Base-by-base conservation (phyloP, 1,140 invertebrate species). In the Aphelenchoides besseyi region DNA sequence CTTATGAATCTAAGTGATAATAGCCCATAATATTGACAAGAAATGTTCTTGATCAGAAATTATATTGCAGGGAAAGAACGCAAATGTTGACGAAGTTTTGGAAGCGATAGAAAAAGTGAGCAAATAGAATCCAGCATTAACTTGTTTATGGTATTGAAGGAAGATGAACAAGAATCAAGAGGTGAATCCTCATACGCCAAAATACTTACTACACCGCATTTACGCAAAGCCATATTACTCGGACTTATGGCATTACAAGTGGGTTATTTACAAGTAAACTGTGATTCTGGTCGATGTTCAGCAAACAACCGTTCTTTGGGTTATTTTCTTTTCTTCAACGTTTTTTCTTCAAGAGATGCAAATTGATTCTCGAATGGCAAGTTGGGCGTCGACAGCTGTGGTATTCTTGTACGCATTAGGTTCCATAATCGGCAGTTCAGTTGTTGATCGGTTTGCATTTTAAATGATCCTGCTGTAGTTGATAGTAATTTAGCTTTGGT, bases 331-430 rank as follows among this genome's bases (percentile, higher is more conserved):
- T 23, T 23, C 16, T 12, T 59, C 55, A 33, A 59, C 32, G 5
- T 59, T 8, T 33, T 59, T 59, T 33, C 63, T 66, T 3, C 18
- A 64, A 55, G 48, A 77, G 26, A 54, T 71, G 33, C 53, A 77
- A 9, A 29, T 77, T 5, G 33, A 66, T 8, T n/a, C 18, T 0
- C 30, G 41, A 18, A 33, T 79, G 16, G 75, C 75, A 9, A 23
- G 57, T 33, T 80, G 78, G 78, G 35, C 78, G 5, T 77, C 74
- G n/a, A 77, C 71, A 16, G 52, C 32, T 0, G 63, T 77, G 78
- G 67, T 73, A 12, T 18, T 80, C 12, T 12, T 41, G 1, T 77
- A 77, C 37, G 48, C 53, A 12, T 54, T 77, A 53, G 75, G 77
- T 5, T 70, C 77, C n/a, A 23, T 71, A 5, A 30, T 66, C 1